These are phyloP conservation scores for Lottia scabra DNA, from an alignment of 2,888 invertebrate genomes.

Conservation along the genomic window DNA sequence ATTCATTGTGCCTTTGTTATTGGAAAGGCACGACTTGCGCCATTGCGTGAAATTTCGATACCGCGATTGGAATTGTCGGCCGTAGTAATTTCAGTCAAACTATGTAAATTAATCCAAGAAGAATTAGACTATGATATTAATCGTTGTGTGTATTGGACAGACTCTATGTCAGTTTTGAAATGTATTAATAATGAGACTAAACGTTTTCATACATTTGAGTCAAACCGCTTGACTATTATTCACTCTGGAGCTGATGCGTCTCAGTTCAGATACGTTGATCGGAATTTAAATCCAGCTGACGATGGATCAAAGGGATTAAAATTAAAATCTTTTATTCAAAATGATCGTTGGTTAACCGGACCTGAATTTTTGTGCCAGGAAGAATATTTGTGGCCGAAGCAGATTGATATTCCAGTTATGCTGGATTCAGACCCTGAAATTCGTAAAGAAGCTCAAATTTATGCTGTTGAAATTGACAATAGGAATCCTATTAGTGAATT, in stretches of 20 bases:
- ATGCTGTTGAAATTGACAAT: not conserved
- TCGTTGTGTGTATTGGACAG: not conserved
- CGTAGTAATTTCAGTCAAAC: not conserved
- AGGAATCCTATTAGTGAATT: not conserved
- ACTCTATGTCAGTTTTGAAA: not conserved
- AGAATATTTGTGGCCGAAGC: not conserved
- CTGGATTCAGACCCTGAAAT: not conserved
- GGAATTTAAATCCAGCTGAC: not conserved
- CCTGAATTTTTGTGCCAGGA: not conserved
- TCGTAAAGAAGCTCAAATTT: not conserved
- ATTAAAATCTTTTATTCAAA: not conserved
- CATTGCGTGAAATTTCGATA: not conserved
- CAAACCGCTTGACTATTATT: not conserved
- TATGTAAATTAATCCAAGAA: not conserved
- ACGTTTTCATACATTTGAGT: not conserved
- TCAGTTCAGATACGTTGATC: not conserved
- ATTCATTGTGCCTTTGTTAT: not conserved
- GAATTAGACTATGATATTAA: not conserved
- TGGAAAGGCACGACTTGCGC: not conserved
- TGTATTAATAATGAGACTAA: not conserved
- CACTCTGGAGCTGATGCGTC: not conserved
- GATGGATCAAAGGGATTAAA: not conserved
- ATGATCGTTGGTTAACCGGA: not conserved
- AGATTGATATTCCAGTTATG: not conserved
- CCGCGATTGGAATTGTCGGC: not conserved